A percentile compares a stretch with the other conserved stretches of the same genome.
Conservation (phyloP, 2,113 vertebrate species). For the crab-eating macaque (Macaca fascicularis) region T2T-MFA8v1.1 NC_088381.1:100969501-100970000, state of each 20-base stretch:
- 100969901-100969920: not conserved
- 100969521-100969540: not conserved
- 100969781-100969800: conserved; percentile 4
- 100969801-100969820: not conserved
- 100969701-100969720: not conserved
- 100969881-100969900: not conserved
- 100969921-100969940: not conserved
- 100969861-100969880: not conserved
- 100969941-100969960: not conserved
- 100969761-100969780: not conserved
- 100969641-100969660: not conserved
- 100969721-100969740: not conserved
- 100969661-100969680: not conserved
- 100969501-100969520: not conserved
- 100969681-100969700: not conserved
- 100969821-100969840: not conserved
- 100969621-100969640: not conserved
- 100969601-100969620: too few relatives aligned
- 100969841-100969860: not conserved
- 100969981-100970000: not conserved
- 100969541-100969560: not conserved
- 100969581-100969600: not conserved
- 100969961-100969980: not conserved
- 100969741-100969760: not conserved
- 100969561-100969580: not conserved